Evolutionary conservation across 1,140 invertebrate species (phyloP).

Genomic region (Hestina assimilis): DNA sequence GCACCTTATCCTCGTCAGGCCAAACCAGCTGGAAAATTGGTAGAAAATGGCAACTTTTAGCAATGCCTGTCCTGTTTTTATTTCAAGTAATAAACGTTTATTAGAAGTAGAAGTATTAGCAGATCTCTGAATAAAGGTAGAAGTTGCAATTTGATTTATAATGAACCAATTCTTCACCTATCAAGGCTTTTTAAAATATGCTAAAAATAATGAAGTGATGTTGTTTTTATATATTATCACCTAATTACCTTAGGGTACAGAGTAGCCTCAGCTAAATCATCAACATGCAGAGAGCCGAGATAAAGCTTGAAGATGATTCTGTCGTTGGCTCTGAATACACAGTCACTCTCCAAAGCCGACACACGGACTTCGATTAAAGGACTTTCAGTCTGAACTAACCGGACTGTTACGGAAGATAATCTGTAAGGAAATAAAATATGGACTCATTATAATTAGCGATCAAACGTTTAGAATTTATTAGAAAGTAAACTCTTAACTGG

Average conservation of each 20-base stretch:
- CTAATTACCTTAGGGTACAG: slow-evolving; percentile 89
- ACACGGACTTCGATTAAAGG: slow-evolving; percentile 84
- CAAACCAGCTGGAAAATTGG: slow-evolving; percentile 78
- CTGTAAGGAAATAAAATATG: slow-evolving; percentile 54
- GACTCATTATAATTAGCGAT: neutral
- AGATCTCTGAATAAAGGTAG: too few relatives aligned
- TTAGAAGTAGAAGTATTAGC: too few relatives aligned
- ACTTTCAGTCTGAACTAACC: slow-evolving; percentile 84
- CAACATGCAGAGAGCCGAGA: slow-evolving; percentile 82
- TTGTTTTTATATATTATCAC: too few relatives aligned
- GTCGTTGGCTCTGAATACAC: slow-evolving; percentile 89
- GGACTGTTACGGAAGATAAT: slow-evolving; percentile 80
- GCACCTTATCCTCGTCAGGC: slow-evolving; percentile 87
- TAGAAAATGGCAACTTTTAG: too few relatives aligned
- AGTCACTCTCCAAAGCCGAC: slow-evolving; percentile 84
- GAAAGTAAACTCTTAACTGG: neutral
- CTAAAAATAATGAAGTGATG: too few relatives aligned
- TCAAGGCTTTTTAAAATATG: too few relatives aligned
- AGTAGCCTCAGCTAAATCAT: slow-evolving; percentile 87
- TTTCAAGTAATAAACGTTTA: too few relatives aligned
- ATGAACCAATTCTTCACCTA: too few relatives aligned
- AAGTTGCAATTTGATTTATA: too few relatives aligned
- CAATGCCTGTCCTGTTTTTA: too few relatives aligned
- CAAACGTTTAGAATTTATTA: neutral
- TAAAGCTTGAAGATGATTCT: slow-evolving; percentile 86